Base-by-base conservation (phyloP, 2,113 vertebrate genomes). In the Tichodroma muraria region DNA sequence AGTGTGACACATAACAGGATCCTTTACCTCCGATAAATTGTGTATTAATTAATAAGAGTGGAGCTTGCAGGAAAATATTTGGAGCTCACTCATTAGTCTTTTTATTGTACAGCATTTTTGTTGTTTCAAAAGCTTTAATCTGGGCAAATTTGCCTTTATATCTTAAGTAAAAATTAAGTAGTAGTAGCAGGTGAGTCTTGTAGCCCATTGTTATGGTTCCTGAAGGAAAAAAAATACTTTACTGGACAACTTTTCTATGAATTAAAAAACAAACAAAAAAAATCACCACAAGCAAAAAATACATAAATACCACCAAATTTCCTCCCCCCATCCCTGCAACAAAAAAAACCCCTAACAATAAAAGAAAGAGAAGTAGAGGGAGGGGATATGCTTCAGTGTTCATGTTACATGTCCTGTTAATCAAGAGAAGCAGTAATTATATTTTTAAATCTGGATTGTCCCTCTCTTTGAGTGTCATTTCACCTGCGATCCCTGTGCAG, bases 301-400 rank as follows among this genome's bases (percentile, higher is more conserved):
- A 18, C 15, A 38, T 45, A 77, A 60, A 60, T 28, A 45, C 6
- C 10, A 53, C 30, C 10, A 75, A 75, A 57, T 27, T 6, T 13
- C 3, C 17, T 14, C 12, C 8, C 10, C 9, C 16, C 7, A 15
- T 10, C 28, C 6, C 6, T 0, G 1, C 35, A 27, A 50, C 24
- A 22, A 27, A 83, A 64, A 37, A 21, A 0, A n/a, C n/a, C 4
- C 4, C 3, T 23, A 52, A 27, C 23, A 50, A 37, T 76, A 15
- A 28, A 42, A n/a, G 17, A 19, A 4, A 11, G 6, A 10, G 13
- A n/a, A 15, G 2, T 0, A 6, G 11, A 10, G 23, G 27, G 33
- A 24, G 15, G 14, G 18, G 4, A 10, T 53, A 8, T 40, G 8
- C 25, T 33, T 89, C 44, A 47, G 30, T 54, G 25, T 66, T 56